phyloP scores from a whole-genome alignment of 2,888 invertebrate genomes.

The Glaucopsyche alexis region DNA sequence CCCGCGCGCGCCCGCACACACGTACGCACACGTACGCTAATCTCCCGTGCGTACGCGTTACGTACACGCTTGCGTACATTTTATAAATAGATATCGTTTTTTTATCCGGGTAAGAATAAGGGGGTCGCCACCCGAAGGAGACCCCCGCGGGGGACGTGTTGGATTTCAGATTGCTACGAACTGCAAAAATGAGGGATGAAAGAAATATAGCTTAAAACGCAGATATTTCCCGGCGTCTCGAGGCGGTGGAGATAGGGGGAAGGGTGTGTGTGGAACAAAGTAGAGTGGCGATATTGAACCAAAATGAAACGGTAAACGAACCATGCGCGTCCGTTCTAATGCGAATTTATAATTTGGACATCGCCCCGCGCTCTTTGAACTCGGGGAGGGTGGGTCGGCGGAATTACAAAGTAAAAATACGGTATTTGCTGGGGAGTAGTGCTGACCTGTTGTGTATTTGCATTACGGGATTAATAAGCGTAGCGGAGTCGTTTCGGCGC shows the following conservation, averaged over 20 bases:
- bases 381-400: constrained; percentile 59
- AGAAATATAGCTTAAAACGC: constrained; percentile 82
- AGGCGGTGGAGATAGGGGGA: constrained; percentile 60
- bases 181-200: constrained; percentile 82
- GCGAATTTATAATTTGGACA: constrained; percentile 81
- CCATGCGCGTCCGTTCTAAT: constrained; percentile 80
- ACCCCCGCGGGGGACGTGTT: constrained; percentile 78
- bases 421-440: constrained; percentile 63
- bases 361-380: constrained; percentile 78
- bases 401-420: constrained; percentile 73
- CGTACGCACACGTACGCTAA: constrained; percentile 59
- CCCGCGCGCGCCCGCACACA: constrained; percentile 60
- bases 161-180: constrained; percentile 81
- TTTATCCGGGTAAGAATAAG: constrained; percentile 79
- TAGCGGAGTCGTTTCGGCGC: constrained; percentile 52
- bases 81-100: constrained; percentile 81
- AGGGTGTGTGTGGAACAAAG: constrained; percentile 79
- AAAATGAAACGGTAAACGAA: constrained; percentile 80
- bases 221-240: constrained; percentile 81
- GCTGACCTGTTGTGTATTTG: constrained; percentile 49
- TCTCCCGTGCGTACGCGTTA: constrained; percentile 66
- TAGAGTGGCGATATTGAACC: constrained; percentile 80
- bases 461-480: constrained; percentile 50
- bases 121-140: constrained; percentile 69
- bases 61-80: constrained; percentile 73